These are phyloP conservation scores for Cephus cinctus DNA, from an alignment of 1,140 invertebrate genomes.

Conservation along the genomic window DNA sequence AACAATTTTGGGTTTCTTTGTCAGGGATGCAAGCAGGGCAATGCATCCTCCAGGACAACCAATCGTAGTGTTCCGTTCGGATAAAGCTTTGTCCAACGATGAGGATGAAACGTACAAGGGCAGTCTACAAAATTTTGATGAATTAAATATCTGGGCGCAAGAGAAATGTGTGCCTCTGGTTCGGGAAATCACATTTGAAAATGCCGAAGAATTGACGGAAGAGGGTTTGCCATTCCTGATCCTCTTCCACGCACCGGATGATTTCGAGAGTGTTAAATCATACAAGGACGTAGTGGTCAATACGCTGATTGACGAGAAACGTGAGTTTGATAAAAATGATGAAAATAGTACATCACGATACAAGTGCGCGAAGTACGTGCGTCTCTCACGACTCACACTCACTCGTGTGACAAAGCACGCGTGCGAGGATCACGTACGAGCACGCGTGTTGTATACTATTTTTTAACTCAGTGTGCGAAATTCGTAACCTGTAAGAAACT, in stretches of 20 bases:
- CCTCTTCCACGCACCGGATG: constrained; percentile 88
- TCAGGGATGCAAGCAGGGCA: constrained; percentile 61
- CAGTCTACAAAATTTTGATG: constrained; percentile 71
- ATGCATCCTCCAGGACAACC: constrained; percentile 82
- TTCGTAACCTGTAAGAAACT: too few relatives aligned
- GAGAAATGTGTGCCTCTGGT: constrained; percentile 87
- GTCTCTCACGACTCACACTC: too few relatives aligned
- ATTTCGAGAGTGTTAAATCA: constrained; percentile 81
- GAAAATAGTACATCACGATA: too few relatives aligned
- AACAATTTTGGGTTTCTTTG: too few relatives aligned
- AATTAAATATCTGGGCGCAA: constrained; percentile 82
- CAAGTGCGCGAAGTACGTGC: too few relatives aligned
- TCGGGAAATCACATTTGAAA: constrained; percentile 97
- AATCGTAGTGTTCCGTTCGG: constrained; percentile 79
- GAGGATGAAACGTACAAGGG: constrained; percentile 80
- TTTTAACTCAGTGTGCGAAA: too few relatives aligned
- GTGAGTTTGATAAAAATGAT: constrained; percentile 61
- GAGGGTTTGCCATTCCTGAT: constrained; percentile 99
- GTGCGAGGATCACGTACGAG: too few relatives aligned
- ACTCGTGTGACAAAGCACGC: too few relatives aligned
- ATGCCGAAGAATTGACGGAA: constrained; percentile 98
- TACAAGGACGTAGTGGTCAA: constrained; percentile 81
- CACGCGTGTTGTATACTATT: too few relatives aligned
- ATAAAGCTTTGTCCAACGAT: constrained; percentile 75
- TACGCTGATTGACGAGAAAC: constrained; percentile 85